These are phyloP conservation scores for Hypothenemus hampei DNA, from an alignment of 1,140 invertebrate genomes.

Conservation along the genomic window DNA sequence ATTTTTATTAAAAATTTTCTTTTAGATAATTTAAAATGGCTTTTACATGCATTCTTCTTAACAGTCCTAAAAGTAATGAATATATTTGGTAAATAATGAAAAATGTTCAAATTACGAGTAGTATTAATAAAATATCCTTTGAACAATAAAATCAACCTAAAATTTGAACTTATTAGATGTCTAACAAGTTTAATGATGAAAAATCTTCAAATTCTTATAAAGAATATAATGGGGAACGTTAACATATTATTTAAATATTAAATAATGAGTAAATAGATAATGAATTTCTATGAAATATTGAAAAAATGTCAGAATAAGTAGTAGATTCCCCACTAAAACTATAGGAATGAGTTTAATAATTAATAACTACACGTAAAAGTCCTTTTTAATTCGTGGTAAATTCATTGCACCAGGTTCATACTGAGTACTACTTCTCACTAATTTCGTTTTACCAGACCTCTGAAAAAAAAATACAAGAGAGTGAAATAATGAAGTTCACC, in stretches of 20 bases:
- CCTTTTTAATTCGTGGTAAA: constrained; percentile 38
- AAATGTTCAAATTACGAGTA: not conserved
- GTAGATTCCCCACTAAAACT: not conserved
- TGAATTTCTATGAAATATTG: not conserved
- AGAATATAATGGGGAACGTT: not conserved
- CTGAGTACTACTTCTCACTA: constrained; percentile 43
- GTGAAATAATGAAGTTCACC: too few species aligned
- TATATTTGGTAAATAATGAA: constrained; percentile 13
- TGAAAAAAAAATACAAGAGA: too few species aligned
- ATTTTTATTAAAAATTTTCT: too few species aligned
- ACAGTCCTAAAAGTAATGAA: constrained; percentile 9
- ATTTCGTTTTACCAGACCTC: constrained; percentile 40
- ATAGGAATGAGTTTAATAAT: constrained; percentile 21
- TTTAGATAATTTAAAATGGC: too few species aligned
- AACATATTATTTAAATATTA: not conserved
- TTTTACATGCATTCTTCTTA: too few species aligned
- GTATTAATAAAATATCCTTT: not conserved
- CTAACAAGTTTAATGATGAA: not conserved
- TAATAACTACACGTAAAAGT: constrained; percentile 27
- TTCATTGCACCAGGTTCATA: constrained; percentile 43
- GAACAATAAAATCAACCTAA: not conserved
- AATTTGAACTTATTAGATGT: not conserved
- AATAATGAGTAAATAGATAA: not conserved
- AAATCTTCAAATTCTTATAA: not conserved
- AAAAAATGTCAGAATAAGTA: not conserved